Conservation (phyloP, 2,113 vertebrate genomes). For the Nesogale talazaci region DNA sequence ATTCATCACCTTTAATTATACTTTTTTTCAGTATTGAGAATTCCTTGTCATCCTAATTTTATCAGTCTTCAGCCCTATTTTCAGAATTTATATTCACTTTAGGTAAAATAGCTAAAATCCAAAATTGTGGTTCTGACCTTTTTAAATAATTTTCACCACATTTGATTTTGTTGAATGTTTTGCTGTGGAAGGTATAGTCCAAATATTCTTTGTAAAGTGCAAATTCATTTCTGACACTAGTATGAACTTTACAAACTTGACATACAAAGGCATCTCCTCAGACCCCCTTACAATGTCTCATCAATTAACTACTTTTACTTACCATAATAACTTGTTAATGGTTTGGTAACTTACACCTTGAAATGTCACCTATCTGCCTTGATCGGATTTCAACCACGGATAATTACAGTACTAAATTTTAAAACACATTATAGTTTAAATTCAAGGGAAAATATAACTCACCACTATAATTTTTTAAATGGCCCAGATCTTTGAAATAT, state of each 20-base stretch:
- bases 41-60: conserved; percentile 77
- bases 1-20: conserved; percentile 6
- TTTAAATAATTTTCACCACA: conserved; percentile 76
- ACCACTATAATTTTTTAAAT: conserved; percentile 28
- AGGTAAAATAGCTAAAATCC: conserved; percentile 74
- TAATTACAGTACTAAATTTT: conserved; percentile 56
- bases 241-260: conserved; percentile 32
- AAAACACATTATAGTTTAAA: conserved; percentile 17
- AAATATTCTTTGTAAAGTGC: not conserved
- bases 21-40: not conserved
- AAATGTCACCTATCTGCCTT: conserved; percentile 37
- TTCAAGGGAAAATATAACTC: conserved; percentile 56
- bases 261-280: not conserved
- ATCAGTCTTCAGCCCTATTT: conserved; percentile 79
- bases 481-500: conserved; percentile 23
- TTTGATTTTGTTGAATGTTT: conserved; percentile 32
- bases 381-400: conserved; percentile 50
- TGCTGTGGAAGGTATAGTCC: conserved; percentile 33
- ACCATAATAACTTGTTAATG: conserved; percentile 31
- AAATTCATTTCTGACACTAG: conserved; percentile 16
- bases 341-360: conserved; percentile 41
- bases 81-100: conserved; percentile 72
- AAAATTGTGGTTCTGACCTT: conserved; percentile 80
- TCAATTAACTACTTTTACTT: conserved; percentile 20
- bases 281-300: not conserved